Percentiles rank a stretch among this genome's conserved stretches.
These are phyloP conservation scores for Drosophila leonis DNA, from an alignment of 2,888 invertebrate genomes.

Conservation along the genomic window DNA sequence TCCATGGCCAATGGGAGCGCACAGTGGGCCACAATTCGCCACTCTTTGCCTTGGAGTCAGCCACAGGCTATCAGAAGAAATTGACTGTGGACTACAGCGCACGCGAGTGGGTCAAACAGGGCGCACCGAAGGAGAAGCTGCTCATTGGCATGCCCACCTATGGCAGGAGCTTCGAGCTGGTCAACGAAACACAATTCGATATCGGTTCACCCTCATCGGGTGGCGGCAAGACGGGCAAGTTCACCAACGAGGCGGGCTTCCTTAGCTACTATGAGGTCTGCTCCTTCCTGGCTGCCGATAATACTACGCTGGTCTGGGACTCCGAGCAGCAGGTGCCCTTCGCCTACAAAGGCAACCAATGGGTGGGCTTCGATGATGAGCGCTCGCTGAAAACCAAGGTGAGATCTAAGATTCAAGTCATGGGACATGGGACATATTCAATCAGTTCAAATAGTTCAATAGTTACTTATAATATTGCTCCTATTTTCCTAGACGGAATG, in stretches of 20 bases:
- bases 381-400: slow-evolving; percentile 96
- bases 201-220: slow-evolving; percentile 96
- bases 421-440: not conserved
- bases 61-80: slow-evolving; percentile 96
- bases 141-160: slow-evolving; percentile 98
- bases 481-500: slow-evolving; percentile 97
- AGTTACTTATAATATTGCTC: too few species aligned
- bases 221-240: slow-evolving; percentile 94
- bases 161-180: slow-evolving; percentile 95
- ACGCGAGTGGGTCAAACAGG: slow-evolving; percentile 96
- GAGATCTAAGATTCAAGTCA: slow-evolving; percentile 59
- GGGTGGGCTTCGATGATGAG: slow-evolving; percentile 98
- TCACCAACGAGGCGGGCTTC: slow-evolving; percentile 97
- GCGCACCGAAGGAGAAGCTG: slow-evolving; percentile 96
- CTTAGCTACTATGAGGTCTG: slow-evolving; percentile 98
- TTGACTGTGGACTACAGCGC: slow-evolving; percentile 96
- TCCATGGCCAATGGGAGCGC: slow-evolving; percentile 97
- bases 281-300: slow-evolving; percentile 94
- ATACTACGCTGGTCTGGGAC: slow-evolving; percentile 97
- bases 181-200: slow-evolving; percentile 94
- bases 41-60: slow-evolving; percentile 94
- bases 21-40: slow-evolving; percentile 97
- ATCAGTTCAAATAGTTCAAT: not conserved
- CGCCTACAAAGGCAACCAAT: slow-evolving; percentile 95
- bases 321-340: slow-evolving; percentile 98